Evolutionary conservation across 1,140 invertebrate species (phyloP).

Genomic region (Drosophila mauritiana): DNA sequence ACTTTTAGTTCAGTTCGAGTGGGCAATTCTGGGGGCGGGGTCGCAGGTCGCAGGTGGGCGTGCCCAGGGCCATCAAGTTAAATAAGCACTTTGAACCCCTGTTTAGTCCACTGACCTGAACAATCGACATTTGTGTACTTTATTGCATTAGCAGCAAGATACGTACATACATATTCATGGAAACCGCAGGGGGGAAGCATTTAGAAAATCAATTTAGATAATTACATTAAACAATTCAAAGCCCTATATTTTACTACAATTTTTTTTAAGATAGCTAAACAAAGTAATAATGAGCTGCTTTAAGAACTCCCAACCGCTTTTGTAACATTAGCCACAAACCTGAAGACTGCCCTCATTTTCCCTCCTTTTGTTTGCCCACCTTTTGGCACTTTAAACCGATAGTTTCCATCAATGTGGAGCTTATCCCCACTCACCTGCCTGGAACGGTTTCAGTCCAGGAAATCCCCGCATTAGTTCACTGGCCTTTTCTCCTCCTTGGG

Average conservation of each 20-base stretch:
- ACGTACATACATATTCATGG: background rate
- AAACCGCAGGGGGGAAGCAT: conserved; percentile 26
- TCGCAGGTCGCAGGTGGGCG: background rate
- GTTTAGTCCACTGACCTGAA: conserved; percentile 69
- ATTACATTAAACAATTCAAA: background rate
- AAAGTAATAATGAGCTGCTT: too few species aligned
- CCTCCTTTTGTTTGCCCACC: background rate
- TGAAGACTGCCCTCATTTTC: background rate
- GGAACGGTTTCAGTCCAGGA: background rate
- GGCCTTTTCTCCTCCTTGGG: conserved; percentile 14
- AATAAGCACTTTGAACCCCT: conserved; percentile 51
- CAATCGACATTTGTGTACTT: conserved; percentile 44
- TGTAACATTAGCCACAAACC: too few species aligned
- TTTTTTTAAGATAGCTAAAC: too few species aligned
- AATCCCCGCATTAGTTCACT: conserved; percentile 46
- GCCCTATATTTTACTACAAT: too few species aligned
- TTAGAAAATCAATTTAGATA: conserved; percentile 19
- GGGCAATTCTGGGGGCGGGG: background rate
- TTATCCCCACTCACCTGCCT: conserved; percentile 4
- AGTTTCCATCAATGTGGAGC: conserved; percentile 14
- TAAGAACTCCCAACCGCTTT: background rate
- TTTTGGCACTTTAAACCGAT: conserved; percentile 13
- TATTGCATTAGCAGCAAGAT: conserved; percentile 23
- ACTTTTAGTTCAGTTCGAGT: background rate
- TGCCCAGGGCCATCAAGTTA: conserved; percentile 15